These are phyloP conservation scores for Ectemnius lituratus DNA, from an alignment of 2,888 invertebrate species.

Conservation along the genomic window DNA sequence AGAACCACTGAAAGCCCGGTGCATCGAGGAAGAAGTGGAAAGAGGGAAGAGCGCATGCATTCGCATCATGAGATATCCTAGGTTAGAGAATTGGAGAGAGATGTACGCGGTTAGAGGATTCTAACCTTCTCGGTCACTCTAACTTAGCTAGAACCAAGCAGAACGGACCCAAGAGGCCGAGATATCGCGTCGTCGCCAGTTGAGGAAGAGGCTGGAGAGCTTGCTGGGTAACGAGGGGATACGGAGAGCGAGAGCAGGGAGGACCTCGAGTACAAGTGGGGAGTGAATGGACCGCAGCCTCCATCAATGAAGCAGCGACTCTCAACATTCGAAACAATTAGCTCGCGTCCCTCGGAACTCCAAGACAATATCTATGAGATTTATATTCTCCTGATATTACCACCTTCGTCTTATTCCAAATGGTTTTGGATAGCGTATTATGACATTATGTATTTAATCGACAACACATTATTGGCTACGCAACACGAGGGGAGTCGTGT, in stretches of 20 bases:
- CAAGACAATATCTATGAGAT: not conserved
- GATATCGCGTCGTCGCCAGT: conserved; percentile 4
- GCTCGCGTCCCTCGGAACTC: too few species aligned
- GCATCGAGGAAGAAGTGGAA: not conserved
- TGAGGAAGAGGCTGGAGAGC: conserved; percentile 7
- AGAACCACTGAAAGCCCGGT: not conserved
- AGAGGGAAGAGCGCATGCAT: not conserved
- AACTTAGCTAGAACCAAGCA: not conserved
- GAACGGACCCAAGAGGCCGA: not conserved
- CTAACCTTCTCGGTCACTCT: too few species aligned
- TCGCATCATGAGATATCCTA: not conserved
- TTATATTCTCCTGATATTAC: not conserved
- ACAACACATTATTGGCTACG: too few species aligned
- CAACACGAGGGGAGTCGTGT: too few species aligned
- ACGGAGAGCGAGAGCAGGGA: conserved; percentile 44
- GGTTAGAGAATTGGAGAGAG: not conserved
- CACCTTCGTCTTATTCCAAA: too few species aligned
- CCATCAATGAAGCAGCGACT: conserved; percentile 75
- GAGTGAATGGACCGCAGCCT: conserved; percentile 71
- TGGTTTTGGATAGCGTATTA: too few species aligned
- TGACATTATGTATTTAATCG: too few species aligned
- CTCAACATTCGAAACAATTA: conserved; percentile 54
- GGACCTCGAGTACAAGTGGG: conserved; percentile 31
- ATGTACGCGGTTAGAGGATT: not conserved
- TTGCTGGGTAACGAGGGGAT: conserved; percentile 42